A percentile compares a stretch with the other conserved stretches of the same genome.
These are phyloP conservation scores for Heteromurus nitidus DNA, from an alignment of 2,888 invertebrate genomes.

Conservation along the genomic window DNA sequence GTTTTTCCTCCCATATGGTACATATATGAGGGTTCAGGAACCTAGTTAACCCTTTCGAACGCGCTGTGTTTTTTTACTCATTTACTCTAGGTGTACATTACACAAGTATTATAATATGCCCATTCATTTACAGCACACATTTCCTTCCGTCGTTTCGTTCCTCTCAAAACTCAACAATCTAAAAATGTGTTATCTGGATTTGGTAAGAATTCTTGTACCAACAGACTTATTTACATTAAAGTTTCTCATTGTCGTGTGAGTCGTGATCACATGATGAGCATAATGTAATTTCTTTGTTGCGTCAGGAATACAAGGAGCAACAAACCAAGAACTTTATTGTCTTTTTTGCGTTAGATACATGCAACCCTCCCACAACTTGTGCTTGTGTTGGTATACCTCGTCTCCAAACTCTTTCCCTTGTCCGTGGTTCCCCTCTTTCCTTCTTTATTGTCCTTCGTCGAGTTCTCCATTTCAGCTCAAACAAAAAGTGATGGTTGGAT, in stretches of 20 bases:
- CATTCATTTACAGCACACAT: too few relatives aligned
- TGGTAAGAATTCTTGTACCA: too few relatives aligned
- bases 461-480: constrained; percentile 10
- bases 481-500: constrained; percentile 32
- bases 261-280: constrained; percentile 24
- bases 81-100: too few relatives aligned
- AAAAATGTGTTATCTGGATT: too few relatives aligned
- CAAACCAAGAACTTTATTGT: neutral
- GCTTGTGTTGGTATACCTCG: too few relatives aligned
- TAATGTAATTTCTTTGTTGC: constrained; percentile 58
- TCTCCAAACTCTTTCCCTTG: neutral
- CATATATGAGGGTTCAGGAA: too few relatives aligned
- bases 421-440: neutral
- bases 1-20: too few relatives aligned
- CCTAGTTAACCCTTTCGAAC: too few relatives aligned
- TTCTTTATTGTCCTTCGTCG: neutral
- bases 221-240: constrained; percentile 48
- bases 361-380: neutral
- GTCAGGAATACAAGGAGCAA: neutral
- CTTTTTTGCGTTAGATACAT: neutral
- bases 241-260: constrained; percentile 30
- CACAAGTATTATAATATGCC: too few relatives aligned
- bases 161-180: too few relatives aligned
- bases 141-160: neutral
- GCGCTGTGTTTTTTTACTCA: too few relatives aligned